phyloP scores from a whole-genome alignment of 2,113 vertebrate species.

The Scortum barcoo region DNA sequence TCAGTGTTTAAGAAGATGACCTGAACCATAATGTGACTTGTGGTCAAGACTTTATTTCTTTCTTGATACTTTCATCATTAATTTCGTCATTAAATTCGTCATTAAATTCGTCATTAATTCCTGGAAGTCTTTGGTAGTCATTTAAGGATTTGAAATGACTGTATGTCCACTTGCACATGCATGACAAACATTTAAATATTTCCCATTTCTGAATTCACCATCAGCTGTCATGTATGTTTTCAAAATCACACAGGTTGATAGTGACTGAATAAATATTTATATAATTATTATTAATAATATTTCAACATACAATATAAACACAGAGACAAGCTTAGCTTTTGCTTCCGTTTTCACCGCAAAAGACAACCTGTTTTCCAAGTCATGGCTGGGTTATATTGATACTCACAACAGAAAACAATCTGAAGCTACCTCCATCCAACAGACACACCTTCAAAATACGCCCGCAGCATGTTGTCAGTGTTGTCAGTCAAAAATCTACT shows the following conservation, averaged over 20 bases:
- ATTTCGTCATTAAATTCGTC: fast-evolving
- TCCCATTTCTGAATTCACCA: constrained; percentile 11
- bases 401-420: constrained; percentile 14
- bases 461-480: not conserved
- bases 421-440: constrained; percentile 36
- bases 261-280: constrained; percentile 4
- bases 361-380: not conserved
- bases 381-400: constrained; percentile 1
- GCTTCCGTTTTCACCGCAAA: constrained; percentile 15
- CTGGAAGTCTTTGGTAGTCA: too few relatives aligned
- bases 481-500: too few relatives aligned
- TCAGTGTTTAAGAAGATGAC: constrained; percentile 24
- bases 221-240: not conserved
- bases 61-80: not conserved
- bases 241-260: not conserved
- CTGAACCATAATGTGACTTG: not conserved
- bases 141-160: not conserved
- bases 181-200: not conserved
- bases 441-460: constrained; percentile 1
- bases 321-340: not conserved
- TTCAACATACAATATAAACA: not conserved
- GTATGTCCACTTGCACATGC: not conserved
- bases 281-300: not conserved
- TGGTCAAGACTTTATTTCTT: not conserved
- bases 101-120: not conserved